These are phyloP conservation scores for Heliconius nattereri DNA, from an alignment of 1,140 invertebrate genomes.

Conservation along the genomic window DNA sequence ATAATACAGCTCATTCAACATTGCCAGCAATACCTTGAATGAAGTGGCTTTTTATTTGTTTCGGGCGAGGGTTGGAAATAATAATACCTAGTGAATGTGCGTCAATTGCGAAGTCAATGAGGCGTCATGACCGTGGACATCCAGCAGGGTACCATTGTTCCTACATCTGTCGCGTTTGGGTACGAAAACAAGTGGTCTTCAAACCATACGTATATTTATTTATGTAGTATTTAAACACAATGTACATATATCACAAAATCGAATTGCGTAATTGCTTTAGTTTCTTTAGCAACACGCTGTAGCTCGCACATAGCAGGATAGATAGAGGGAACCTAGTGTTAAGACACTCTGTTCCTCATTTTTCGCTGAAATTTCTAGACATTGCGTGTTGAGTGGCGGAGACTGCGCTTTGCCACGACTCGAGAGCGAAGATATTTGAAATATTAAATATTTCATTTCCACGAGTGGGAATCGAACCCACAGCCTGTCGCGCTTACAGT, in stretches of 20 bases:
- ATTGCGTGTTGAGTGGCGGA: too few species aligned
- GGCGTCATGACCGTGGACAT: constrained; percentile 43
- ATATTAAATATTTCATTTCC: too few species aligned
- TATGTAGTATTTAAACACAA: background rate
- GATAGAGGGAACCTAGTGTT: too few species aligned
- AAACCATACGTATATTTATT: background rate
- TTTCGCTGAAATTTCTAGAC: too few species aligned
- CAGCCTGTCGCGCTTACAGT: too few species aligned
- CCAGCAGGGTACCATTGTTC: constrained; percentile 50
- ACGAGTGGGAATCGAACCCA: too few species aligned
- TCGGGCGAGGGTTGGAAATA: constrained; percentile 40
- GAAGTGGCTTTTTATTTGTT: constrained; percentile 41
- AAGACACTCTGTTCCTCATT: too few species aligned
- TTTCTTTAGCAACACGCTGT: background rate
- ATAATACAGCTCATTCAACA: constrained; percentile 30
- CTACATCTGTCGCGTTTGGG: constrained; percentile 50
- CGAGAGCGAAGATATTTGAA: too few species aligned
- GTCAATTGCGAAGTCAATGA: constrained; percentile 49
- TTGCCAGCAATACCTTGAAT: constrained; percentile 32
- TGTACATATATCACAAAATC: background rate
- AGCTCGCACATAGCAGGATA: too few species aligned
- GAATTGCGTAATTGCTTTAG: background rate
- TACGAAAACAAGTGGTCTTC: constrained; percentile 15
- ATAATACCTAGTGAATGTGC: constrained; percentile 45
- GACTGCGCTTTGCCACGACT: too few species aligned